These are phyloP conservation scores for Eilema griseolum DNA, from an alignment of 2,888 invertebrate genomes.

Conservation along the genomic window DNA sequence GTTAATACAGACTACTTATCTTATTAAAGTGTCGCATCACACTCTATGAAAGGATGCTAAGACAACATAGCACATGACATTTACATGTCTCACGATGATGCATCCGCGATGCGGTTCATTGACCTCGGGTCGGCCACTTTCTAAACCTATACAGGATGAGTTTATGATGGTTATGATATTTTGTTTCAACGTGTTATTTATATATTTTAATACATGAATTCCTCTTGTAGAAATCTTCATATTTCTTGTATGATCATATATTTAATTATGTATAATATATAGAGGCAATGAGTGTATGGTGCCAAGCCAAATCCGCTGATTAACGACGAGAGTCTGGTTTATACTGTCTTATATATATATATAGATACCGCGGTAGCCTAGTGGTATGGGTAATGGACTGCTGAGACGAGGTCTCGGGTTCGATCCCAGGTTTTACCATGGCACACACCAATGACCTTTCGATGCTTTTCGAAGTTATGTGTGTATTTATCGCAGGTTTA, in stretches of 20 bases:
- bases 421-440: too few relatives aligned
- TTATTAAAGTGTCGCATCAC: constrained; percentile 7
- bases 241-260: not conserved
- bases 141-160: constrained; percentile 32
- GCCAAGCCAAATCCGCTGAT: too few relatives aligned
- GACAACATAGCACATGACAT: constrained; percentile 47
- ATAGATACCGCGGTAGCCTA: too few relatives aligned
- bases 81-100: constrained; percentile 65
- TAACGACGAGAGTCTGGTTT: too few relatives aligned
- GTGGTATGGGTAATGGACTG: too few relatives aligned
- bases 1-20: constrained; percentile 9
- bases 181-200: not conserved
- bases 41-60: constrained; percentile 7
- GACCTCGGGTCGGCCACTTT: constrained; percentile 72
- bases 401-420: too few relatives aligned
- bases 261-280: not conserved
- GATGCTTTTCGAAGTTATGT: too few relatives aligned
- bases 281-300: too few relatives aligned
- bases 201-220: not conserved
- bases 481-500: too few relatives aligned
- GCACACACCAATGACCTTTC: too few relatives aligned
- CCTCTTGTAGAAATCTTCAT: not conserved
- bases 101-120: constrained; percentile 68
- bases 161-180: not conserved
- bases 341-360: too few relatives aligned